Percentiles rank a stretch among this genome's conserved stretches.
Conservation (phyloP, 2,113 vertebrate genomes). For the Rhabdornis inornatus region DNA sequence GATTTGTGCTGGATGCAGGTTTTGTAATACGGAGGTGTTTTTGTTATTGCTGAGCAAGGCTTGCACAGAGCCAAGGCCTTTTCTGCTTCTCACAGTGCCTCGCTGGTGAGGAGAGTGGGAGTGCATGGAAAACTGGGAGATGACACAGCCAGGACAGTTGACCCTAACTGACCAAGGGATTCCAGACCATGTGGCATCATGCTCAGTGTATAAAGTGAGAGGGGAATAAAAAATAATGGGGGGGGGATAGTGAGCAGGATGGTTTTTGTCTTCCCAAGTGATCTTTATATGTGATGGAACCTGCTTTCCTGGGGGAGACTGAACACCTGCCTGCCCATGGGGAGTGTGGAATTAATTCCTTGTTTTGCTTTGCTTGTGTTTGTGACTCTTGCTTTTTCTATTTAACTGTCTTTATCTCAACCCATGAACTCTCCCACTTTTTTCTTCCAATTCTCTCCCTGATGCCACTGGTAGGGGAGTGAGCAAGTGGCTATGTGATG, state of each 20-base stretch:
- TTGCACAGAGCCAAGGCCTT: not conserved
- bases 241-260: not conserved
- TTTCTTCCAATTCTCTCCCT: not conserved
- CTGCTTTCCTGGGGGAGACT: not conserved
- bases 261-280: not conserved
- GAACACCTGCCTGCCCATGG: not conserved
- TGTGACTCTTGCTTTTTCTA: not conserved
- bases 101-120: not conserved
- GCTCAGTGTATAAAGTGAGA: not conserved
- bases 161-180: not conserved
- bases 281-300: not conserved
- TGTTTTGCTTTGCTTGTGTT: not conserved
- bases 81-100: not conserved
- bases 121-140: not conserved
- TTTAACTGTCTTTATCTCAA: not conserved
- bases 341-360: not conserved
- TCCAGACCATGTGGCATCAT: not conserved
- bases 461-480: not conserved
- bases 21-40: not conserved
- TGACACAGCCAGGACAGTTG: not conserved
- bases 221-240: not conserved
- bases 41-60: not conserved
- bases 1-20: not conserved
- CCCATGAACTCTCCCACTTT: not conserved
- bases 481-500: not conserved